Percentiles rank a stretch among this genome's conserved stretches.
Conservation (phyloP, 2,888 invertebrate genomes). For the Oeneis ivallda region DNA sequence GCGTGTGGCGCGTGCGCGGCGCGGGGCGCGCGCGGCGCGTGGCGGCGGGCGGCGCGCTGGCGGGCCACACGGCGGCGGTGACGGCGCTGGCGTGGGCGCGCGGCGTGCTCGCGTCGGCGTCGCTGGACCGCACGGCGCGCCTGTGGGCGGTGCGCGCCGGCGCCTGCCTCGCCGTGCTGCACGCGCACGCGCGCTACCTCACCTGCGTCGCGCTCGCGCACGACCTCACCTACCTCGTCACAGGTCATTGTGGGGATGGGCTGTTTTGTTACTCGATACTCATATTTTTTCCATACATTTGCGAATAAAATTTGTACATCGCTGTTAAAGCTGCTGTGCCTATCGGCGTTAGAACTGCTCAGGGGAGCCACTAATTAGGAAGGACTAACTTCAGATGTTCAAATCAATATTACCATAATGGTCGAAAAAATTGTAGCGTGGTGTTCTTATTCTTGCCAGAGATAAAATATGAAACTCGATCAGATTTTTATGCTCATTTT, state of each 20-base stretch:
- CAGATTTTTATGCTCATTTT: too few species aligned
- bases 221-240: conserved; percentile 84
- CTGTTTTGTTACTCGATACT: too few species aligned
- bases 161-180: conserved; percentile 82
- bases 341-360: too few species aligned
- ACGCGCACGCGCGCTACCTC: conserved; percentile 89
- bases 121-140: conserved; percentile 90
- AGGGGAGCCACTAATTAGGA: too few species aligned
- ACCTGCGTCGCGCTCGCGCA: conserved; percentile 88
- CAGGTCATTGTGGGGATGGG: conserved; percentile 82
- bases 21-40: conserved; percentile 31
- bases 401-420: too few species aligned
- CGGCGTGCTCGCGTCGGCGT: conserved; percentile 84
- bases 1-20: conserved; percentile 76
- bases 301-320: too few species aligned
- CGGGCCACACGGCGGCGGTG: conserved; percentile 52
- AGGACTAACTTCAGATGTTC: too few species aligned
- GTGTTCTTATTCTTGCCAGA: too few species aligned
- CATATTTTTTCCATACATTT: too few species aligned
- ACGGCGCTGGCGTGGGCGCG: conserved; percentile 51
- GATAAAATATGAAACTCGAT: too few species aligned
- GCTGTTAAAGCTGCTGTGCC: too few species aligned
- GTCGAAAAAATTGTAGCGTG: too few species aligned
- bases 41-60: conserved; percentile 45
- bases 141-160: conserved; percentile 82